A percentile compares a stretch with the other conserved stretches of the same genome.
Conservation (phyloP, 2,888 invertebrate species). For the Spodoptera picta region DNA sequence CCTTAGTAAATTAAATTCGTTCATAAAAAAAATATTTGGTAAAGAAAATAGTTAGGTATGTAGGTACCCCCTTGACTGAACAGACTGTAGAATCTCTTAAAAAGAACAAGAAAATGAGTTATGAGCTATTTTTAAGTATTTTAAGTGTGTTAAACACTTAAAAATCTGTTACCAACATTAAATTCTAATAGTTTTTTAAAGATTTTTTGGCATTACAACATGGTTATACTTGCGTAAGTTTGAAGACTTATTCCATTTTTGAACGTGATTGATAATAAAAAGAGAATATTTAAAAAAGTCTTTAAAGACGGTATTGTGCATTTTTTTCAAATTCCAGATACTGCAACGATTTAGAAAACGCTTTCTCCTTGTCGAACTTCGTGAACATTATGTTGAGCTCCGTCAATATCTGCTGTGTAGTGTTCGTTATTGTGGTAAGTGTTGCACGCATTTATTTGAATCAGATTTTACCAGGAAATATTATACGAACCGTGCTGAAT, state of each 20-base stretch:
- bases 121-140: too few relatives aligned
- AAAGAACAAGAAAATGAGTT: too few relatives aligned
- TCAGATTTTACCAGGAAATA: constrained; percentile 22
- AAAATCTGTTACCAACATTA: too few relatives aligned
- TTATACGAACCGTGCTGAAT: constrained; percentile 2
- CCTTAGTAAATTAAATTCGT: too few relatives aligned
- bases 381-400: constrained; percentile 83
- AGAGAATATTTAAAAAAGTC: constrained; percentile 20
- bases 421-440: constrained; percentile 82
- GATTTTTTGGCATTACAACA: constrained; percentile 16
- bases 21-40: too few relatives aligned
- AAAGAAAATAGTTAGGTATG: too few relatives aligned
- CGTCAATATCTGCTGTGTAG: constrained; percentile 83
- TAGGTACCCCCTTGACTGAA: too few relatives aligned
- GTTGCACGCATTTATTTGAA: constrained; percentile 30
- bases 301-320: constrained; percentile 27
- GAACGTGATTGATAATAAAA: constrained; percentile 48
- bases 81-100: too few relatives aligned
- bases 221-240: constrained; percentile 30
- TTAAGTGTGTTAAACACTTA: too few relatives aligned
- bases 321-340: constrained; percentile 71
- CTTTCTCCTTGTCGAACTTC: constrained; percentile 78
- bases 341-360: constrained; percentile 80
- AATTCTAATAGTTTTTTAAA: neutral
- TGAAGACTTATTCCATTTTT: constrained; percentile 19